Conservation (phyloP, 1,140 invertebrate species). For the Papilio helenus region DNA sequence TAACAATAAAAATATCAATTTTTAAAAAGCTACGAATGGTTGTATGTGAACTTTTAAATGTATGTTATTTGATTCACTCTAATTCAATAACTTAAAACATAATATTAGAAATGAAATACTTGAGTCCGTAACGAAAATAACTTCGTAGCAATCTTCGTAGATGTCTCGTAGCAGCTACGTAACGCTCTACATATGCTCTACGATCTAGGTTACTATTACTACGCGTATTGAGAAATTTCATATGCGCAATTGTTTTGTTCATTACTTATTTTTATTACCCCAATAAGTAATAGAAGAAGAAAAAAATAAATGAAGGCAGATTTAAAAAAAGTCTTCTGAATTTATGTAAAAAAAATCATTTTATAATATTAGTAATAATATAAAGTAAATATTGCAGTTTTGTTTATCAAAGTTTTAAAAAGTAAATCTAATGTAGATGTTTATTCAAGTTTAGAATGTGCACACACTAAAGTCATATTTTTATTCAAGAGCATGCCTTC, state of each 20-base stretch:
- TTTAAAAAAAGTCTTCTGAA: too few relatives aligned
- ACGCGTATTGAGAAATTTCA: not conserved
- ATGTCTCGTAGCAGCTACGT: not conserved
- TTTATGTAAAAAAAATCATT: too few relatives aligned
- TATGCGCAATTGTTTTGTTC: not conserved
- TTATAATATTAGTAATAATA: not conserved
- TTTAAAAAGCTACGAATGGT: not conserved
- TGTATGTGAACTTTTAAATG: not conserved
- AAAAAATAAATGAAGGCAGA: too few relatives aligned
- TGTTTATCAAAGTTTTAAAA: not conserved
- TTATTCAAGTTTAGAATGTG: not conserved
- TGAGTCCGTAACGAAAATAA: too few relatives aligned
- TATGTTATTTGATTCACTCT: not conserved
- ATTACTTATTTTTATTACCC: not conserved
- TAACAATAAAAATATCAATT: not conserved
- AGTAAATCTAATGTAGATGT: not conserved
- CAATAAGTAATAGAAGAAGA: too few relatives aligned
- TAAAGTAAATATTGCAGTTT: not conserved
- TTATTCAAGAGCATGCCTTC: not conserved
- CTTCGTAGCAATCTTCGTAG: not conserved
- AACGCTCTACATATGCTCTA: not conserved
- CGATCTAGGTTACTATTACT: not conserved
- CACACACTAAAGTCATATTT: slow-evolving; percentile 9
- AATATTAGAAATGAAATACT: too few relatives aligned
- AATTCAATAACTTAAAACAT: too few relatives aligned